Base-by-base conservation (phyloP, 2,888 invertebrate species). In the Dilophus febrilis region DNA sequence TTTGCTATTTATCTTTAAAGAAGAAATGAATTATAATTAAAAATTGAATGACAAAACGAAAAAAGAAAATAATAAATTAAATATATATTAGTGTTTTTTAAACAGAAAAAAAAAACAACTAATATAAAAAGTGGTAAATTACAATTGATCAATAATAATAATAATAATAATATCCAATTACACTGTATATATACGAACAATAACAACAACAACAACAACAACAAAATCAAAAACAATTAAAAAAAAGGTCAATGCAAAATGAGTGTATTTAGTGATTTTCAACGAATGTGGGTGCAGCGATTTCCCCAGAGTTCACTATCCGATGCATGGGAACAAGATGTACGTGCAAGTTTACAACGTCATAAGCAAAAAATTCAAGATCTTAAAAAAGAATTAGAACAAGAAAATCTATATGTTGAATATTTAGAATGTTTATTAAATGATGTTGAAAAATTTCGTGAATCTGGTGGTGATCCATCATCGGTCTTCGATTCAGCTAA, bases 291-390 rank as follows among this genome's bases (percentile, higher is more conserved):
- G 87, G 74, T 78, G 66, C 80, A 86, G 70, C 72, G 86, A 57
- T 88, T 87, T 71, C 87, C 87, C 51, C 85, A 85, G 58, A 85
- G 84, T 67, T 81, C 83, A 51, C 69, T 88, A 53, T 87, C 88
- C 60, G 83, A 83, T 59, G 86, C 86, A 59, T 87, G 86, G 87
- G 87, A 87, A 64, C 86, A 85, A 66, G 86, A 88, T 70, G 86
- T 88, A 57, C 76, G 86, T 57, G 83, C 84, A 50, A 87, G 87
- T 68, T 72, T 90, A 53, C 75, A 80, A 55, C 83, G 85, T 64
- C 88, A 90, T 70, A 83, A 83, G 68, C 77, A 82, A 61, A 84
- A 83, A 70, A 85, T 87, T 47, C 68, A 72, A 48, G 72, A 80
- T 52, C 68, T 90, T 41, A 75, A 77, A 58, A 84, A 85, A 58